These are phyloP conservation scores for Dasyurus viverrinus DNA, from an alignment of 2,113 vertebrate species.

Conservation along the genomic window DNA sequence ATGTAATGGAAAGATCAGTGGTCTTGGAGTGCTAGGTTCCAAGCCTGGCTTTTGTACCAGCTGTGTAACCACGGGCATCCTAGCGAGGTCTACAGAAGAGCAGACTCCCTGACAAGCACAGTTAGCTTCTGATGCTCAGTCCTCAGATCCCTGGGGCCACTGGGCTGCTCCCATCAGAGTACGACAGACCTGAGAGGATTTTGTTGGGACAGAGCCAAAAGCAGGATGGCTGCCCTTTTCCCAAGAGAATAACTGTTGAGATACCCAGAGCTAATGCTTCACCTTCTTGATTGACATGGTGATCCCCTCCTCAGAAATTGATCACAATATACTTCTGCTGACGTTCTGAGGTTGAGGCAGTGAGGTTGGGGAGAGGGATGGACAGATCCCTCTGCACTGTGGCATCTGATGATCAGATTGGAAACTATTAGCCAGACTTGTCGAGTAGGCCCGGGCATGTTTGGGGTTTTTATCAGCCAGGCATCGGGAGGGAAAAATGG, in stretches of 20 bases:
- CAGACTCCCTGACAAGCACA: neutral
- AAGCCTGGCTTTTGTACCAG: neutral
- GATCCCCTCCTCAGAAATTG: neutral
- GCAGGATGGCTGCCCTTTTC: neutral
- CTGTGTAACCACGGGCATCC: neutral
- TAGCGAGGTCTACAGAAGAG: neutral
- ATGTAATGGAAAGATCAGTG: neutral
- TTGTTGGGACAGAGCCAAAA: neutral
- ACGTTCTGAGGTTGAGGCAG: neutral
- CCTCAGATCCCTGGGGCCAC: neutral
- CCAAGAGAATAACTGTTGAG: neutral
- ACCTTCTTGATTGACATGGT: neutral
- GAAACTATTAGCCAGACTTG: neutral
- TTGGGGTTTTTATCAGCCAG: neutral
- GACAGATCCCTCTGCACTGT: neutral
- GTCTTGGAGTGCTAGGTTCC: neutral
- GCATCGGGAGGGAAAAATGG: neutral
- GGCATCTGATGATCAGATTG: neutral
- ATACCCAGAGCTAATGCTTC: neutral
- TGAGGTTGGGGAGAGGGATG: neutral
- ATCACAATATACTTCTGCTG: neutral
- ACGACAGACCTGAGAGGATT: neutral
- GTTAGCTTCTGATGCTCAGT: neutral
- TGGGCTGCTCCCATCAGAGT: neutral
- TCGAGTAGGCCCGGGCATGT: neutral